A percentile compares a stretch with the other conserved stretches of the same genome.
phyloP scores from a whole-genome alignment of 2,888 invertebrate genomes.

The Lamproptera curius region DNA sequence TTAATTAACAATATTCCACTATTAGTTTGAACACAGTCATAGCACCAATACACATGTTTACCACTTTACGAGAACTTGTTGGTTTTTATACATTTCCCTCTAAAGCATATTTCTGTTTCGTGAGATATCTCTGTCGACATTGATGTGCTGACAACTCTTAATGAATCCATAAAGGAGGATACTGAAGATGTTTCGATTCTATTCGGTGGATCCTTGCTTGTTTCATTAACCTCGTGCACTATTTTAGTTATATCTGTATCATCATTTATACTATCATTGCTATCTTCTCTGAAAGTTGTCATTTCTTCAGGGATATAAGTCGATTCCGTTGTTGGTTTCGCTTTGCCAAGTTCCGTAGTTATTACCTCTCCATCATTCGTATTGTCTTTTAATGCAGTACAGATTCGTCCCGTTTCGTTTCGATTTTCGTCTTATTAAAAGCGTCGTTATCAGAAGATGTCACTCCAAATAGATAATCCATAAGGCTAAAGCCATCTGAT shows the following conservation, averaged over 20 bases:
- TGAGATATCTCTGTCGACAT: constrained; percentile 90
- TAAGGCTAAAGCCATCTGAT: constrained; percentile 56
- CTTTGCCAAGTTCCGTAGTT: constrained; percentile 42
- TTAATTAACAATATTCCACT: constrained; percentile 15
- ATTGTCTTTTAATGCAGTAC: constrained; percentile 12
- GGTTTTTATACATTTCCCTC: constrained; percentile 89
- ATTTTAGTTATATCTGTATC: constrained; percentile 22
- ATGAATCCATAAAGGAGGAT: constrained; percentile 70
- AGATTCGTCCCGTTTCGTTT: constrained; percentile 30
- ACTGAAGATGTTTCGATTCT: constrained; percentile 47
- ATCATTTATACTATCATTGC: constrained; percentile 26
- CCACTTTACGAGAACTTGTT: constrained; percentile 56
- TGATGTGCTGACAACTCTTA: constrained; percentile 82
- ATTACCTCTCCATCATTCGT: constrained; percentile 28
- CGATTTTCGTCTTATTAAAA: constrained; percentile 23
- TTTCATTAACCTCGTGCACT: constrained; percentile 28
- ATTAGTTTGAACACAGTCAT: constrained; percentile 54
- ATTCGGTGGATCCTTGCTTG: constrained; percentile 32
- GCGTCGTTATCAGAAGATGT: constrained; percentile 43
- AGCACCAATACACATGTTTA: constrained; percentile 40
- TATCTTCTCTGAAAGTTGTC: constrained; percentile 34
- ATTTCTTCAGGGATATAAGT: constrained; percentile 66
- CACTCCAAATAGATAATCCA: constrained; percentile 65
- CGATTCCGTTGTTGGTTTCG: constrained; percentile 55
- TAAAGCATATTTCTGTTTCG: constrained; percentile 93